Evolutionary conservation across 2,888 invertebrate genomes (phyloP), one percentile per base, ranked within the genome.

Genomic region (Watsonalla binaria): DNA sequence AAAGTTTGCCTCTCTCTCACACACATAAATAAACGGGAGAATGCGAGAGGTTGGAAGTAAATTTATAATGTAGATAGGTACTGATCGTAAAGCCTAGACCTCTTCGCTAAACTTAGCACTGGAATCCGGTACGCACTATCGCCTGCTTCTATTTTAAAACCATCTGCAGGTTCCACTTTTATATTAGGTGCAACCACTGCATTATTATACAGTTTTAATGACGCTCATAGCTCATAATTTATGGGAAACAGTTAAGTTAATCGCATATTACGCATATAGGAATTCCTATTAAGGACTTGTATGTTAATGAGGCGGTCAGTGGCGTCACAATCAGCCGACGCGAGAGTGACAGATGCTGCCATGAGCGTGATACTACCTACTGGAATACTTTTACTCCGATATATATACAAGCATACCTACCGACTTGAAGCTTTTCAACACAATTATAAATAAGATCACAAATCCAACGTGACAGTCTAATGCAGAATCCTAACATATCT

Each of bases 301-400:
- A 63, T 63, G 60, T 63, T 64, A 63, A 69, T 65, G 61, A 65
- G 68, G 63, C 63, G 57, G 60, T 56, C 47, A 59, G 62, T 73
- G 78, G 79, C 78, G 78, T 76, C 77, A 76, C 56, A 59, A 65
- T 66, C 62, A 55, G 51, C 57, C 63, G 67, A 63, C 62, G 67
- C 59, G 60, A 60, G 66, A 67, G 56, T 71, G 70, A 76, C 65
- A 61, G 57, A 65, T 62, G 51, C 54, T 45, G 45, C 53, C 60
- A 54, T 8, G 7, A 37, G 37, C 37, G 37, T 37, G 37, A 9
- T 37, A 37, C 9, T 37, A 37, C 37, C 9, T 37, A 37, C 37
- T 37, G 6, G 0, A 6, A 37, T 37, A 37, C 24, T 24, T 37
- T 6, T 37, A 37, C 37, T 37, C 6, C 5, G 37, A 37, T 8